These are phyloP conservation scores for Meda fulgida DNA, from an alignment of 2,797 vertebrate species.

Conservation along the genomic window DNA sequence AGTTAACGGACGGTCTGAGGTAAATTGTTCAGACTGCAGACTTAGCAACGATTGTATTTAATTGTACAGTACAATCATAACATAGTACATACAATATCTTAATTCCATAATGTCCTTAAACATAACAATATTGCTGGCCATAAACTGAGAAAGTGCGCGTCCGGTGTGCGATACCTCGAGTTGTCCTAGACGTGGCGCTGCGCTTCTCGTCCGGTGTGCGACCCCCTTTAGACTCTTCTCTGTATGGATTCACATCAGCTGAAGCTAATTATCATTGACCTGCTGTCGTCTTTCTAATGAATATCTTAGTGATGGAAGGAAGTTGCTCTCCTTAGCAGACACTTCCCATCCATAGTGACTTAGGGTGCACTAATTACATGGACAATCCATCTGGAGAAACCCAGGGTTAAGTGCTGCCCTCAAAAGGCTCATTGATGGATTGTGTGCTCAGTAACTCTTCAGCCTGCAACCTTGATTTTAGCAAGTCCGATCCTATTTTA, in stretches of 20 bases:
- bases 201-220: too few relatives aligned
- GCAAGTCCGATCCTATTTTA: background rate
- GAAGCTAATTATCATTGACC: conserved; percentile 37
- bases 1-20: too few relatives aligned
- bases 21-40: too few relatives aligned
- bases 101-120: too few relatives aligned
- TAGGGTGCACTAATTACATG: background rate
- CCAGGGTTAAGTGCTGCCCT: conserved; percentile 28
- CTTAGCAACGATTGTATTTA: too few relatives aligned
- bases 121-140: too few relatives aligned
- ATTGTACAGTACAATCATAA: too few relatives aligned
- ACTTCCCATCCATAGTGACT: conserved; percentile 27
- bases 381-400: conserved; percentile 13
- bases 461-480: background rate
- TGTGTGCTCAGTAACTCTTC: conserved; percentile 3
- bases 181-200: too few relatives aligned
- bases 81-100: too few relatives aligned
- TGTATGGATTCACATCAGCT: conserved; percentile 17
- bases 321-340: background rate
- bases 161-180: too few relatives aligned
- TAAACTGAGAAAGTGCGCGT: too few relatives aligned
- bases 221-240: conserved; percentile 2
- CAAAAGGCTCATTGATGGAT: conserved; percentile 22
- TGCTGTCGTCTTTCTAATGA: conserved; percentile 50
- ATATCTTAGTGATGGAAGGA: conserved; percentile 31